These are phyloP conservation scores for Pterois miles DNA, from an alignment of 2,797 vertebrate genomes.

Conservation along the genomic window DNA sequence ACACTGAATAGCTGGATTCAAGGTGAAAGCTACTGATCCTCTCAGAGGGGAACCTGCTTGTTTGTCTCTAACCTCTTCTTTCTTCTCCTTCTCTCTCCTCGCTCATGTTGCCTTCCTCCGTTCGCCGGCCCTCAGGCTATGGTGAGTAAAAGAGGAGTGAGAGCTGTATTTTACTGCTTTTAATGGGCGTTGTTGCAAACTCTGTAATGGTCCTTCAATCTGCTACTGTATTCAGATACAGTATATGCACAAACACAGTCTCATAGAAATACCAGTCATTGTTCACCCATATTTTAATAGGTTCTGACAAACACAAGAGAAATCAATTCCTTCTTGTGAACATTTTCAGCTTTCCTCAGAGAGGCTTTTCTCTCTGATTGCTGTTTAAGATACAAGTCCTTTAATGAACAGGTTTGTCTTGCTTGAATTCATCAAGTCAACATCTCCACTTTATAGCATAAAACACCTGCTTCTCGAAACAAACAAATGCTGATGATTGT, in stretches of 20 bases:
- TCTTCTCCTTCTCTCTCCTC: slow-evolving; percentile 29
- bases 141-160: slow-evolving; percentile 87
- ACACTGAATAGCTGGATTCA: slow-evolving; percentile 12
- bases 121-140: slow-evolving; percentile 86
- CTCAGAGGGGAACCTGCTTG: slow-evolving; percentile 21
- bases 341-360: not conserved
- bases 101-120: slow-evolving; percentile 20
- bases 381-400: slow-evolving; percentile 3
- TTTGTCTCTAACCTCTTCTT: slow-evolving; percentile 54
- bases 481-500: slow-evolving; percentile 10
- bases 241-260: not conserved
- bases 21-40: slow-evolving; percentile 24
- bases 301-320: slow-evolving; percentile 2
- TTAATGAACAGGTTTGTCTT: slow-evolving; percentile 23
- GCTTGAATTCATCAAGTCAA: slow-evolving; percentile 5
- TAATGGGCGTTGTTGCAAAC: slow-evolving; percentile 4
- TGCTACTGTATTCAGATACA: not conserved
- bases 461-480: slow-evolving; percentile 4
- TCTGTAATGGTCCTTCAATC: slow-evolving; percentile 8
- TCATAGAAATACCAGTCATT: not conserved
- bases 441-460: not conserved
- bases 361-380: slow-evolving; percentile 16
- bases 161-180: slow-evolving; percentile 8
- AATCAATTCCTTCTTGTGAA: slow-evolving; percentile 9
- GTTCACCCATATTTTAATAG: slow-evolving; percentile 2